phyloP scores from a whole-genome alignment of 2,888 invertebrate species.

The Hydropsyche betteni region DNA sequence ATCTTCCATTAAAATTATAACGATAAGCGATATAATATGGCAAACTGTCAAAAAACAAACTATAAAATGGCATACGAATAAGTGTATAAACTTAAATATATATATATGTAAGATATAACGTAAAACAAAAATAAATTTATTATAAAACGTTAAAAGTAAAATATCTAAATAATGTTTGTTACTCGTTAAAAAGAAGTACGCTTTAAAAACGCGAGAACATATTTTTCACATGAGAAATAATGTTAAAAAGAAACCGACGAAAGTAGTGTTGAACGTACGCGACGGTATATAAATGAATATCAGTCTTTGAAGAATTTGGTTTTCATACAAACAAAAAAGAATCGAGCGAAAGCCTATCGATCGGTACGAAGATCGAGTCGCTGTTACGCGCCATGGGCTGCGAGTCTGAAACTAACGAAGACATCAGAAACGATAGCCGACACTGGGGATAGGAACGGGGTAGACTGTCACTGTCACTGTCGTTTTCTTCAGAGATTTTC shows the following conservation, averaged over 20 bases:
- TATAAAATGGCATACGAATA: slow-evolving; percentile 20
- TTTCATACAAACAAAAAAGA: slow-evolving; percentile 10
- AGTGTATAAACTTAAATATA: slow-evolving; percentile 15
- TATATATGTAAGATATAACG: slow-evolving; percentile 9
- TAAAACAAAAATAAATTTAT: slow-evolving; percentile 16
- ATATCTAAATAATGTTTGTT: slow-evolving; percentile 20
- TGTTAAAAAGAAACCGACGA: neutral
- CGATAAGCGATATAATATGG: slow-evolving; percentile 10
- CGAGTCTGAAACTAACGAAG: neutral
- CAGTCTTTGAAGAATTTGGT: slow-evolving; percentile 28
- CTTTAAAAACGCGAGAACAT: neutral
- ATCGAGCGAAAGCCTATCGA: slow-evolving; percentile 20
- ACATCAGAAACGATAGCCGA: neutral
- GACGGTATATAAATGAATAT: slow-evolving; percentile 12
- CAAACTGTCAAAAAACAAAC: slow-evolving; percentile 30
- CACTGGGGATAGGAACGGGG: neutral
- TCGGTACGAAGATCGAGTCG: neutral
- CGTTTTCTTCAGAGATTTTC: slow-evolving; percentile 12
- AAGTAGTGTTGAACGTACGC: neutral
- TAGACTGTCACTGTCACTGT: neutral
- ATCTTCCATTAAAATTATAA: slow-evolving; percentile 33
- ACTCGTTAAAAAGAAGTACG: slow-evolving; percentile 14
- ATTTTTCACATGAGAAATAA: neutral
- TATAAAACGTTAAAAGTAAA: neutral
- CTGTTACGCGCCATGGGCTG: slow-evolving; percentile 7